Evolutionary conservation across 2,888 invertebrate genomes (phyloP).

Genomic region (Oxytorus armatus): DNA sequence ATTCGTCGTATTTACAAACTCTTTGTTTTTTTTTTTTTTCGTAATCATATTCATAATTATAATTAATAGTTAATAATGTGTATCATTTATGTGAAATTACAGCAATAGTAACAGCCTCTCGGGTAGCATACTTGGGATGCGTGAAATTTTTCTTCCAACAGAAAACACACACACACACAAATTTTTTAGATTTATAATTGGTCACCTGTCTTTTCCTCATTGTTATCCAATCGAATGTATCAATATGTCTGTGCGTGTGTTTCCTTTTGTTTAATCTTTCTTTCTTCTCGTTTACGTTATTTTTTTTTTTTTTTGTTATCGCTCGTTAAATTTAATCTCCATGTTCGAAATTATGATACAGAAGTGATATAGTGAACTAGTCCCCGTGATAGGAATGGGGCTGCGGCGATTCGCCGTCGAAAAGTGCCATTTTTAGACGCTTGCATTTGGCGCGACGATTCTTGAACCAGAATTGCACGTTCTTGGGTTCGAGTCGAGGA

Average conservation of each 20-base stretch:
- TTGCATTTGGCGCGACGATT: constrained; percentile 99
- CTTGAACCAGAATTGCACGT: constrained; percentile 99
- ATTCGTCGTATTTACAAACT: constrained; percentile 72
- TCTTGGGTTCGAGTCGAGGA: constrained; percentile 99
- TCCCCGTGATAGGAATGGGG: constrained; percentile 83
- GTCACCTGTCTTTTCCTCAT: constrained; percentile 6
- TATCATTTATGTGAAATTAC: constrained; percentile 80
- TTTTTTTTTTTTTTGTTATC: constrained; percentile 47
- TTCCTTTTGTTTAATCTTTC: constrained; percentile 19
- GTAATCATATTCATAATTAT: constrained; percentile 65
- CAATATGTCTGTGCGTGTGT: background rate
- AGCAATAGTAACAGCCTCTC: constrained; percentile 76
- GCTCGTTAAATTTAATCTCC: constrained; percentile 48
- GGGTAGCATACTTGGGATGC: constrained; percentile 65
- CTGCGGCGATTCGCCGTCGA: constrained; percentile 90
- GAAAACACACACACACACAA: constrained; percentile 40
- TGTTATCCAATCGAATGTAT: no score
- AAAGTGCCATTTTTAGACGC: constrained; percentile 95
- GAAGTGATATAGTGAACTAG: constrained; percentile 69
- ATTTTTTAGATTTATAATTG: constrained; percentile 42
- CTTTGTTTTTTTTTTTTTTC: constrained; percentile 39
- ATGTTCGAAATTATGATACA: constrained; percentile 62
- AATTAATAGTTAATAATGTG: constrained; percentile 64
- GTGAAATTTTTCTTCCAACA: constrained; percentile 38
- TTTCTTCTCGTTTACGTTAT: constrained; percentile 12